Evolutionary conservation across 2,888 invertebrate genomes (phyloP), one percentile per base, ranked within the genome.

Genomic region (Clepsis dumicolana): DNA sequence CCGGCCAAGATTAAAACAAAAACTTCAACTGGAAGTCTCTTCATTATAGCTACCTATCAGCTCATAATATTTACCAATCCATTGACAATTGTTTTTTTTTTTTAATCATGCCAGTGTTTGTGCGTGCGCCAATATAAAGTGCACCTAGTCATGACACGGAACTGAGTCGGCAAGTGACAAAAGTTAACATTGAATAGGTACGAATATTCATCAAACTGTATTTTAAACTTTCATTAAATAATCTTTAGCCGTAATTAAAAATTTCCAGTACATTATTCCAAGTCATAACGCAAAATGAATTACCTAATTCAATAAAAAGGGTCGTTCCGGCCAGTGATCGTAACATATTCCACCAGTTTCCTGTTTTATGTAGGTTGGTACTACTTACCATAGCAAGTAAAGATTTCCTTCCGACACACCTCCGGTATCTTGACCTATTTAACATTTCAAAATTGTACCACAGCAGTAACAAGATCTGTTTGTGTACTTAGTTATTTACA

Each of bases 301-400:
- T n/a, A n/a, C n/a, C n/a, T 21, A 21, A 21, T 48, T 21, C n/a
- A 56, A 25, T 66, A 50, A 62, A 66, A 54, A 62, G 56, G 48
- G 66, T 62, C 66, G 62, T 67, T 67, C 62, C 66, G 25, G 32
- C 62, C 62, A 66, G 21, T 67, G 66, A n/a, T 48, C 62, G 54
- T 41, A 54, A 64, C 54, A 41, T 38, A 41, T 53, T 64, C 54
- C 25, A 62, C 48, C 54, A 53, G 53, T 61, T 62, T 67, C 66
- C 62, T 56, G 62, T 56, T 67, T 62, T 67, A 38, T 62, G 48
- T 62, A 56, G 66, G 66, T 67, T 56, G 61, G 61, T 66, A 66
- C 10, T 57, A 50, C 52, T 41, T 52, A 44, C 27, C 10, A 35
- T 3, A 32, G 3, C 14, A 29, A 56, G 61, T 27, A 54, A 65